These are phyloP conservation scores for Perca flavescens DNA, from an alignment of 2,113 vertebrate genomes.

Conservation along the genomic window DNA sequence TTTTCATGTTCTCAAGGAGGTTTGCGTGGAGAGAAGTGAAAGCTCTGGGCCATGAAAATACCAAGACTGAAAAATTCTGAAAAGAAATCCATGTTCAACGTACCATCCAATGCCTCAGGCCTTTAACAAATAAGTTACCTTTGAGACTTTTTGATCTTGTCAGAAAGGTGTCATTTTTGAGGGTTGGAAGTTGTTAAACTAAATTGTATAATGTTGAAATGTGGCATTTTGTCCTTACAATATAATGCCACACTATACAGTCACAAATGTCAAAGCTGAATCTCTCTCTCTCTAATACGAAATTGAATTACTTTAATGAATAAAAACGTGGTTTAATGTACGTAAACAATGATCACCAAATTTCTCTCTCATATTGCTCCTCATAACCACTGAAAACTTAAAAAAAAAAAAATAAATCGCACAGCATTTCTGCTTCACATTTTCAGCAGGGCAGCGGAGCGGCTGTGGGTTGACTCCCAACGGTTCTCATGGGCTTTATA, in stretches of 20 bases:
- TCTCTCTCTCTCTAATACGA: no score
- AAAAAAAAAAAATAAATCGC: no score
- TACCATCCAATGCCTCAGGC: constrained; percentile 37
- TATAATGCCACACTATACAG: no score
- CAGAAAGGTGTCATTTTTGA: not conserved
- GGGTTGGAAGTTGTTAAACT: not conserved
- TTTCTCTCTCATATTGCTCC: no score
- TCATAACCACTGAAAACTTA: no score
- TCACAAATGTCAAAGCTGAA: not conserved
- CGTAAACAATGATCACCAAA: no score
- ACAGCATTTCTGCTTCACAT: no score
- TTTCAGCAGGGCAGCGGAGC: no score
- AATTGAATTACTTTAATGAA: no score
- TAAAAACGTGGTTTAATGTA: no score
- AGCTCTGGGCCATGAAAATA: constrained; percentile 57
- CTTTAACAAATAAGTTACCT: constrained; percentile 35
- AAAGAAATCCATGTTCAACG: constrained; percentile 22
- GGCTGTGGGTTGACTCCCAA: no score
- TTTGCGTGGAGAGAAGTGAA: constrained; percentile 28
- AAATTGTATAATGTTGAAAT: not conserved
- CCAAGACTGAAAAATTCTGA: constrained; percentile 43
- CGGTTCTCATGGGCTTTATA: no score
- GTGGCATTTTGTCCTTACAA: not conserved
- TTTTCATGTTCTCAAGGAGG: constrained; percentile 39
- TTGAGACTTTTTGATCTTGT: constrained; percentile 6